Base-by-base conservation (phyloP, 2,113 vertebrate genomes). In the Neolamprologus brichardi region DNA sequence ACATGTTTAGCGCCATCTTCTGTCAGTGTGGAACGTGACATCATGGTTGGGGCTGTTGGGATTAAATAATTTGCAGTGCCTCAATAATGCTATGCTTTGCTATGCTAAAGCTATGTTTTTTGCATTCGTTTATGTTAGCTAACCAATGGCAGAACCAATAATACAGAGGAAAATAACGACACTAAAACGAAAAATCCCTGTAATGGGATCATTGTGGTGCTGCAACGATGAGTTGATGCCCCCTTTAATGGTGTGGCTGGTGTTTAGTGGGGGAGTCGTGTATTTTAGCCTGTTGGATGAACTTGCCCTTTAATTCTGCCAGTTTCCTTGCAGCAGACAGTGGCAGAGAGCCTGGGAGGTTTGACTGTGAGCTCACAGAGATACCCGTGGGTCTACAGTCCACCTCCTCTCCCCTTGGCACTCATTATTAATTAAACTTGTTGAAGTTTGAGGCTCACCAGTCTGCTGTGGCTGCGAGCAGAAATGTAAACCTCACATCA, bases 371-470 rank as follows among this genome's bases (percentile, higher is more conserved):
- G 23, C 81, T 81, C 5, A 46, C 56, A 53, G 75, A 85, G 52
- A 14, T 20, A 10, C 11, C 52, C 3, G 5, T 2, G 41, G 37
- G 56, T 67, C 39, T 79, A 7, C 37, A 46, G 11, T 13, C 30
- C 2, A 62, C 79, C 83, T 56, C 52, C 37, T 75, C 81, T 53
- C 18, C 37, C 60, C 49, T 51, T 51, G 39, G 62, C 79, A 2
- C 62, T 85, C 80, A 75, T 88, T 23, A 79, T 56, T 79, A 90
- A 90, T 90, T 86, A 85, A 90, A 86, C 30, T 6, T 18, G 75
- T 44, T 79, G 81, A 64, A 58, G 78, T 88, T 82, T 54, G 83
- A 80, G 53, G 41, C 86, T 81, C 51, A 80, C 53, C 62, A 37
- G 30, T 51, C 80, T 79, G 82, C 82, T 67, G 80, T 72, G 20